Conservation (phyloP, 2,113 vertebrate species). For the Xenus cinereus region DNA sequence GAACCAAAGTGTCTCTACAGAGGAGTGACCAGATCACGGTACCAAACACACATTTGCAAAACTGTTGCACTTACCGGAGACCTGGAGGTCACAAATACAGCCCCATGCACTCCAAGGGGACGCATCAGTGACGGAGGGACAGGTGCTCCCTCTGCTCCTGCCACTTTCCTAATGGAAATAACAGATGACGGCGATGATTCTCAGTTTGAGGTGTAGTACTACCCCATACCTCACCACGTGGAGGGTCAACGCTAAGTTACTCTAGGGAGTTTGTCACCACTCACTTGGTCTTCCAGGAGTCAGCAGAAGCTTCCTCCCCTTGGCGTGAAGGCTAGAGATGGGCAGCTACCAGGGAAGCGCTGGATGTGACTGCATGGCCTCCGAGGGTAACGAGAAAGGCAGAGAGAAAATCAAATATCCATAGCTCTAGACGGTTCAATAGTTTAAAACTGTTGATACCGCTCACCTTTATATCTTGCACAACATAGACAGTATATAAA, state of each 20-base stretch:
- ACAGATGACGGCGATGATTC: background rate
- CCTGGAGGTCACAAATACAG: background rate
- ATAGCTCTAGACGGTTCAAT: background rate
- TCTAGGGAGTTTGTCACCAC: background rate
- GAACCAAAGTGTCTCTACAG: background rate
- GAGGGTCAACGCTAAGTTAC: background rate
- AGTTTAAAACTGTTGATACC: background rate
- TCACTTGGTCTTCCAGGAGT: background rate
- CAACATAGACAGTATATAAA: background rate
- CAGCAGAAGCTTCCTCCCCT: background rate
- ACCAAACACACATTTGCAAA: background rate
- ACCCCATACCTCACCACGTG: too few species aligned
- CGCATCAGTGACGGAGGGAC: rapidly evolving
- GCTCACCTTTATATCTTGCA: background rate
- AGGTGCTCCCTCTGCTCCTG: background rate
- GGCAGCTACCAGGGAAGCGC: background rate
- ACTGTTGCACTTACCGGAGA: background rate
- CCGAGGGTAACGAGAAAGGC: background rate
- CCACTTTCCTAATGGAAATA: background rate
- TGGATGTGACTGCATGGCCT: background rate
- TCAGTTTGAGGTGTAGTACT: background rate
- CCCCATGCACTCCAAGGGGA: background rate
- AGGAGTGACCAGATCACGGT: background rate
- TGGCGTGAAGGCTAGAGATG: background rate
- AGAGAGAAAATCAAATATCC: background rate